Percentiles rank a stretch among this genome's conserved stretches.
These are phyloP conservation scores for Glaucidium brasilianum DNA, from an alignment of 2,113 vertebrate genomes.

Conservation along the genomic window DNA sequence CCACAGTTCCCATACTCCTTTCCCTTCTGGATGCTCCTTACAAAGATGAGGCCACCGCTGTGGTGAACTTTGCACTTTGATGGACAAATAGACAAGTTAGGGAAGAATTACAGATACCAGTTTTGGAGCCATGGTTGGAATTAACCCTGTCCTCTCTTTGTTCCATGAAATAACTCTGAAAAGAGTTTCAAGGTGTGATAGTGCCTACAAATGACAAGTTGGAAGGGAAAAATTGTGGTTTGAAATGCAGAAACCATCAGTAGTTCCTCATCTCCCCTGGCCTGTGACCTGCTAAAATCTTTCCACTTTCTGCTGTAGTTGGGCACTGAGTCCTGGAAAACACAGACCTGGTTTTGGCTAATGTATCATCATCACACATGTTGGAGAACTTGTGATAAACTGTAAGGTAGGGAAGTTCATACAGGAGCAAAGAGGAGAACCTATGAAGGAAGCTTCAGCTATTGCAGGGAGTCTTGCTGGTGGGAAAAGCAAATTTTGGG, in stretches of 20 bases:
- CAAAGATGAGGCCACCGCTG: background rate
- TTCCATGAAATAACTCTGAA: background rate
- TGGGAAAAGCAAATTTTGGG: background rate
- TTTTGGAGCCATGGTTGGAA: background rate
- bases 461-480: background rate
- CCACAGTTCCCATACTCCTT: background rate
- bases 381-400: background rate
- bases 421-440: background rate
- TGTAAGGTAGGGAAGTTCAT: background rate
- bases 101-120: background rate
- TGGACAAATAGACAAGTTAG: background rate
- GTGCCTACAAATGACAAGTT: background rate
- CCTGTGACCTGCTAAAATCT: background rate
- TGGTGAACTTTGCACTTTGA: background rate
- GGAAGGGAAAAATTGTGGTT: background rate
- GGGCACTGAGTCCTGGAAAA: background rate
- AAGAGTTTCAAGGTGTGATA: background rate
- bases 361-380: background rate
- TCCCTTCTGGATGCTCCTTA: background rate
- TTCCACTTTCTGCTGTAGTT: background rate
- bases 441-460: background rate
- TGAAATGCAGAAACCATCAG: background rate
- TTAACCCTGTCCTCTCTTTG: background rate
- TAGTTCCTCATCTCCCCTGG: background rate
- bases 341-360: background rate